phyloP scores from a whole-genome alignment of 2,888 invertebrate species.

The Chydorus sphaericus region DNA sequence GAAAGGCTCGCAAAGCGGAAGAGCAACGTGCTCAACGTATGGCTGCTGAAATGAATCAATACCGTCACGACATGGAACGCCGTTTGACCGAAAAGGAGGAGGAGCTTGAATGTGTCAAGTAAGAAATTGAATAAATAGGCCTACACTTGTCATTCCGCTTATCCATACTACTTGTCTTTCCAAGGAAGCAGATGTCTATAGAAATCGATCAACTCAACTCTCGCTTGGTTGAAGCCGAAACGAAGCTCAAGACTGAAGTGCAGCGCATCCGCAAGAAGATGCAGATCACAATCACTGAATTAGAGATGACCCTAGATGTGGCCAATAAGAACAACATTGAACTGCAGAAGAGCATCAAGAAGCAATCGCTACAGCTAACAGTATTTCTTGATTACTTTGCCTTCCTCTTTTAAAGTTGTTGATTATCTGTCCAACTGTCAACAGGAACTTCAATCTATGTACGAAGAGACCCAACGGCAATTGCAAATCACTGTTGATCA shows the following conservation, averaged over 20 bases:
- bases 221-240: slow-evolving; percentile 90
- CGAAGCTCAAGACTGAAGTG: slow-evolving; percentile 87
- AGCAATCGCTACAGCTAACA: slow-evolving; percentile 79
- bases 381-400: slow-evolving; percentile 29
- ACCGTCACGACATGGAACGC: slow-evolving; percentile 93
- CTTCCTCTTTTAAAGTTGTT: background rate
- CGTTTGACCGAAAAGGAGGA: slow-evolving; percentile 96
- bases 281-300: slow-evolving; percentile 91
- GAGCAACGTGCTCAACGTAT: slow-evolving; percentile 90
- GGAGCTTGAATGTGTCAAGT: slow-evolving; percentile 95
- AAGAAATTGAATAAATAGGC: slow-evolving; percentile 30
- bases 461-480: slow-evolving; percentile 92
- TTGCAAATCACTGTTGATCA: slow-evolving; percentile 89
- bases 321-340: slow-evolving; percentile 97
- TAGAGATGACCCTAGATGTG: slow-evolving; percentile 90
- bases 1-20: slow-evolving; percentile 85
- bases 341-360: slow-evolving; percentile 94
- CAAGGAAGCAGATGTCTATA: slow-evolving; percentile 90
- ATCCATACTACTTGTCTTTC: slow-evolving; percentile 22
- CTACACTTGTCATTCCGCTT: background rate
- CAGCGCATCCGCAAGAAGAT: slow-evolving; percentile 97
- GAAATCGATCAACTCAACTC: slow-evolving; percentile 93
- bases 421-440: slow-evolving; percentile 13
- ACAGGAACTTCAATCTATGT: slow-evolving; percentile 83
- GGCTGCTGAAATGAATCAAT: slow-evolving; percentile 79